Base-by-base conservation (phyloP, 2,888 invertebrate genomes). In the Nomada ferruginata region DNA sequence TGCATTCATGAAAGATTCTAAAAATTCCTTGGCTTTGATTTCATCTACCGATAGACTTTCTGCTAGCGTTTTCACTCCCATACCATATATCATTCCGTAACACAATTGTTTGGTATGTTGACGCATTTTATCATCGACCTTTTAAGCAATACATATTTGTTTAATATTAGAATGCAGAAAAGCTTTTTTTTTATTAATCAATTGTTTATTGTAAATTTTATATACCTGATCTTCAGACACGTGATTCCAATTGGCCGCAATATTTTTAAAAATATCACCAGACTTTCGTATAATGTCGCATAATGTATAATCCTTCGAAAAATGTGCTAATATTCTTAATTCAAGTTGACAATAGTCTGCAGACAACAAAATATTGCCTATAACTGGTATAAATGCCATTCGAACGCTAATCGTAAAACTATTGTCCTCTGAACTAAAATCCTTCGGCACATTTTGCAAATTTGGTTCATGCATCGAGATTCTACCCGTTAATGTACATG, bases 331-430 rank as follows among this genome's bases (percentile, higher is more conserved):
- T 79, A 99, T 96, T 87, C 99, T 95, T 93, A 99, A 95, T 94
- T 99, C 99, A 81, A 99, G 93, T 94, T 99, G 99, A 89, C 98
- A 98, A 94, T 98, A 99, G 94, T 99, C 99, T 0, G 98, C 98
- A 0, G 99, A 97, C 63, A 99, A 94, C 73, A 99, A 94, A 63
- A 97, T 94, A 83, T 94, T 95, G 0, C 95, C 95, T 52, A 94
- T 90, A 1, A 94, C 90, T 0, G 97, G 95, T 82, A 94, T 94
- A 92, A 98, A 97, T n/a, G 96, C 96, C 87, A 95, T 95, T 69
- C 97, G 95, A 83, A 93, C 91, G 92, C 96, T 96, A 89, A 96
- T 95, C 5, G 91, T 86, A 57, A 93, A 90, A 47, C 82, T 90
- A 77, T 93, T 89, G 85, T 93, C 92, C 81, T 93, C 91, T 86